Percentiles rank a stretch among this genome's conserved stretches.
Conservation (phyloP, 2,797 vertebrate species). For the Chelon labrosus region DNA sequence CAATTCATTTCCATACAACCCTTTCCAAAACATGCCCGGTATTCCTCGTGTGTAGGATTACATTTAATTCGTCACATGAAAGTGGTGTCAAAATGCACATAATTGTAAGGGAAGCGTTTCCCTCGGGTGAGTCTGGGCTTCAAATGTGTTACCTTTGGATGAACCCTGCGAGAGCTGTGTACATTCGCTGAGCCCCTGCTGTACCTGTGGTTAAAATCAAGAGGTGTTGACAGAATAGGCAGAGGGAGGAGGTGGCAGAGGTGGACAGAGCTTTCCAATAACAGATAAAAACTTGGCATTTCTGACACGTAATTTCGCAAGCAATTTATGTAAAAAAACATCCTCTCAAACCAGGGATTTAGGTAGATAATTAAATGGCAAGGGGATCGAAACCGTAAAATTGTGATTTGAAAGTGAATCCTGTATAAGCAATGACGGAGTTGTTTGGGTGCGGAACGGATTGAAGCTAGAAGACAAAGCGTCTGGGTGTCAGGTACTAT, state of each 20-base stretch:
- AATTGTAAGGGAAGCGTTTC: conserved; percentile 59
- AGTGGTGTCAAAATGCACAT: conserved; percentile 64
- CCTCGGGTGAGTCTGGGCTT: conserved; percentile 72
- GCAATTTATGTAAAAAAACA: conserved; percentile 64
- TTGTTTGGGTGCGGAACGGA: conserved; percentile 66
- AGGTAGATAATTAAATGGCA: conserved; percentile 59
- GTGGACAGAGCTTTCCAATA: conserved; percentile 62
- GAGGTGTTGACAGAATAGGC: conserved; percentile 75
- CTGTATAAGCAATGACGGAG: conserved; percentile 35
- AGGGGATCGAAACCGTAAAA: conserved; percentile 46
- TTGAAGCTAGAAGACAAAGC: conserved; percentile 72
- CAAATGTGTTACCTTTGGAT: conserved; percentile 79
- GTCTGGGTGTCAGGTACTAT: conserved; percentile 72
- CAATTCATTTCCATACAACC: conserved; percentile 55
- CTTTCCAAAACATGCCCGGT: conserved; percentile 30
- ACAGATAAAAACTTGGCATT: conserved; percentile 65
- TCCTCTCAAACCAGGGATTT: conserved; percentile 46
- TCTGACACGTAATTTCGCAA: conserved; percentile 65
- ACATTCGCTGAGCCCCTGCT: conserved; percentile 71
- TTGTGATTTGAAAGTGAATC: conserved; percentile 41
- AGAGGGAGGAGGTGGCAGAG: conserved; percentile 36
- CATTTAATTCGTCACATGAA: conserved; percentile 65
- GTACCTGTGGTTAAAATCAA: conserved; percentile 79
- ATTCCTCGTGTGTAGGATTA: conserved; percentile 35
- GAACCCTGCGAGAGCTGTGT: conserved; percentile 69